Percentiles rank a stretch among this genome's conserved stretches.
phyloP scores from a whole-genome alignment of 23 tunicate species.

The Halocynthia aurantium region DNA sequence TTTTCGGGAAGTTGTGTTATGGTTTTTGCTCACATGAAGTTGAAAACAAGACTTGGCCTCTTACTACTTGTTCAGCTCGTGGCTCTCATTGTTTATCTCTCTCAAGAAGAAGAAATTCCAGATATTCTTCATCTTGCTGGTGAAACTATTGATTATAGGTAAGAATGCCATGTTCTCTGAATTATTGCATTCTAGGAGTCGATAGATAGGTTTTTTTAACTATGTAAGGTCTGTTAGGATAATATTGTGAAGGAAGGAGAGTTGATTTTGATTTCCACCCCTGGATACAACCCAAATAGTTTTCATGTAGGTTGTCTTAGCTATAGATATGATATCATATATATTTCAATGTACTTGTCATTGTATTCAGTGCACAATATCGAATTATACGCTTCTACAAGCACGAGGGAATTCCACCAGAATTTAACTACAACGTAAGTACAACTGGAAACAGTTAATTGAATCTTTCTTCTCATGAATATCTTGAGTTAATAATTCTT shows the following conservation, averaged over 20 bases:
- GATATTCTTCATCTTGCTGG: constrained; percentile 27
- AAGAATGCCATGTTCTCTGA: background rate
- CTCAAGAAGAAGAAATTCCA: background rate
- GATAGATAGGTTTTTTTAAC: background rate
- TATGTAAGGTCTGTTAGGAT: background rate
- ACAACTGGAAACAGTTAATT: background rate
- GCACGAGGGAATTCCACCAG: constrained; percentile 39
- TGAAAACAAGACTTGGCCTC: no score
- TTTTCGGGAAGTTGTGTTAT: no score
- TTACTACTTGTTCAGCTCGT: no score
- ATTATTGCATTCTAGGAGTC: background rate
- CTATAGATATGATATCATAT: background rate
- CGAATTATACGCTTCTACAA: constrained; percentile 65
- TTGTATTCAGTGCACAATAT: constrained; percentile 61
- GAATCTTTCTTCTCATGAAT: background rate
- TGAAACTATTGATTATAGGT: constrained; percentile 83
- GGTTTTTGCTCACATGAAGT: no score
- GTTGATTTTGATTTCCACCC: background rate
- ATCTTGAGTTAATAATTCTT: background rate
- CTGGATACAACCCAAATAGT: background rate
- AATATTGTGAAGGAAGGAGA: background rate
- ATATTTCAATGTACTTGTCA: no score
- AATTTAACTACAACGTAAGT: constrained; percentile 59
- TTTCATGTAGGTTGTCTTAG: background rate
- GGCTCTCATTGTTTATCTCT: background rate